Evolutionary conservation across 2,888 invertebrate species (phyloP).

Genomic region (Eupithecia tripunctaria): DNA sequence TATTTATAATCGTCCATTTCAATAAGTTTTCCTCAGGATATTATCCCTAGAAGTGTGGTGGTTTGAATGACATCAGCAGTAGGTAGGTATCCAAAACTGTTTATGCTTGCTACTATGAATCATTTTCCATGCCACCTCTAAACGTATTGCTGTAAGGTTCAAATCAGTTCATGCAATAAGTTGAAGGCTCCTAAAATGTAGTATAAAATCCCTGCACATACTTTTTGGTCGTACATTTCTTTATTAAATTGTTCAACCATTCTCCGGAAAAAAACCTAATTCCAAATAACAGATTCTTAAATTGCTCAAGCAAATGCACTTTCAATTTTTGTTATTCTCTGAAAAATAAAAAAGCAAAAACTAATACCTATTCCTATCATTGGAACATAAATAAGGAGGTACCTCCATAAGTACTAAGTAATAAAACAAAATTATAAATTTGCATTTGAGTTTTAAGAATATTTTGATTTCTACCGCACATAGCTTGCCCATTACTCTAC

Average conservation of each 20-base stretch:
- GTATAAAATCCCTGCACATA: neutral
- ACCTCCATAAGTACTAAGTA: neutral
- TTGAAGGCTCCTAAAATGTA: neutral
- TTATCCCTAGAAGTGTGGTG: conserved; percentile 19
- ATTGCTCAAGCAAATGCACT: neutral
- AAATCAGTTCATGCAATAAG: neutral
- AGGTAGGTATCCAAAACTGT: conserved; percentile 15
- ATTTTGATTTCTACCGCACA: conserved; percentile 1
- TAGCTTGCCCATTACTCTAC: conserved; percentile 37
- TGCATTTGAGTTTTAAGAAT: neutral
- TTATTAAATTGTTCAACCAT: neutral
- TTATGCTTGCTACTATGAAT: conserved; percentile 7
- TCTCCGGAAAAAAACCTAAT: neutral
- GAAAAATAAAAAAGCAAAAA: neutral
- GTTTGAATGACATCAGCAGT: conserved; percentile 38
- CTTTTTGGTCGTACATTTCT: neutral
- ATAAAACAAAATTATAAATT: neutral
- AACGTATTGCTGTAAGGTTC: conserved; percentile 1
- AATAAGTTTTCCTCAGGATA: neutral
- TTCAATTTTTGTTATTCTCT: neutral
- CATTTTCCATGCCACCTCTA: conserved; percentile 11
- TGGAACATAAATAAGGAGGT: neutral
- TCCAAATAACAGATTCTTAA: neutral
- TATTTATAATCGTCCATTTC: neutral
- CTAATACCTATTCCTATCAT: neutral